Evolutionary conservation across 2,888 invertebrate species (phyloP), one percentile per base, ranked within the genome.

Genomic region (Ferrisia virgata): DNA sequence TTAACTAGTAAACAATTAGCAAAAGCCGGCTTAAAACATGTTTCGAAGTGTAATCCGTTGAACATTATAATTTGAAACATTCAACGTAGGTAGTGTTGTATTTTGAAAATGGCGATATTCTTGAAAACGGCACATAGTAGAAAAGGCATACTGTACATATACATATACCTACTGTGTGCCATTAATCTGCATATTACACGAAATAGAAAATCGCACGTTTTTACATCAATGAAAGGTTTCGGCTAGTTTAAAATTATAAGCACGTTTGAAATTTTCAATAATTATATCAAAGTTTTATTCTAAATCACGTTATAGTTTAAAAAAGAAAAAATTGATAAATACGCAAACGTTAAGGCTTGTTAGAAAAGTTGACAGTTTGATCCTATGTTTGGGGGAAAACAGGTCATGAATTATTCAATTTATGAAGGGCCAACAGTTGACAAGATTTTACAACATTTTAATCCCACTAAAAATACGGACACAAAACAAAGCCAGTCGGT

Each of bases 391-490:
- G 79, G 43, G 79, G 79, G 79, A 79, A 79, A 39, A 22, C 47
- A 53, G 47, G 79, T 79, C 79, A 79, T 53, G 79, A 79, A 79
- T 79, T 79, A 79, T 79, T 79, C 79, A 39, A 79, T 79, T 79
- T 79, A 79, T 79, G 79, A 39, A 43, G 31, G 79, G 47, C 47
- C 79, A 79, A 79, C 79, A 79, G 79, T 79, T 79, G 79, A 79
- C 79, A 53, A 79, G 79, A 53, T 79, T 79, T 53, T 43, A 43
- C 47, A 79, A 53, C 79, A 47, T 43, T 79, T 79, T 79, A 79
- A 79, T 79, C 79, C 79, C 79, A 47, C 79, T 79, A 79, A 79
- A 79, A 79, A 79, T 79, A 79, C 43, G 39, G 31, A 43, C 43
- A 79, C 47, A 79, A n/a, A 43, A 79, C 79, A 79, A 79, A 79